Base-by-base conservation (phyloP, 2,113 vertebrate genomes). In the Oophaga pumilio region DNA sequence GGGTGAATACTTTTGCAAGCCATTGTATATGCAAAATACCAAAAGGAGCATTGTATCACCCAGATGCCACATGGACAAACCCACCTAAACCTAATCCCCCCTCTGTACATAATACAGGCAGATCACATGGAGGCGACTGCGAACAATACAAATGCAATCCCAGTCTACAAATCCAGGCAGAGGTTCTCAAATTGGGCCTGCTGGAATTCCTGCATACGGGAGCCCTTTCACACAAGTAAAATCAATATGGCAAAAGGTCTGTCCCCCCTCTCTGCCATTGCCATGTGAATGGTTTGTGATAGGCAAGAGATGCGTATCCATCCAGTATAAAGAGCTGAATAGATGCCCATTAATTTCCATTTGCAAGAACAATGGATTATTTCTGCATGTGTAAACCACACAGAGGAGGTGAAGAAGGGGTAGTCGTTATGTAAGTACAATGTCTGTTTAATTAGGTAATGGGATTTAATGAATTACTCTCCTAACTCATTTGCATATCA, bases 311-410 rank as follows among this genome's bases (percentile, higher is more conserved):
- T 11, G 0, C 10, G 59, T 10, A 59, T 86, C 69, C 87, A 56
- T 82, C 26, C 84, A 50, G 91, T 76, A 57, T 89, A 69, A 71
- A 33, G n/a, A 74, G 24, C 89, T 92, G 90, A 94, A 95, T 94
- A 89, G 92, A 89, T 92, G 94, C 93, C 93, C 94, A 95, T 95
- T 95, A 93, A 92, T 94, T 95, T 93, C 95, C 94, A 95, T 95
- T 93, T 95, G 93, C 93, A 89, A 93, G 93, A 91, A 93, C 88
- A 91, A 93, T 93, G 91, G 89, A 90, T 91, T 92, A 92, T 91
- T 95, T 95, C 94, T 94, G 93, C 94, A 94, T 94, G 77, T 93
- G 93, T 93, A 95, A 95, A 92, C 89, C 92, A 90, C 89, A 90
- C 94, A 91, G 91, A 89, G 64, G 68, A 24, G 28, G 94, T 93